These are phyloP conservation scores for Reticulitermes lucifugus DNA, from an alignment of 2,888 invertebrate genomes.

Conservation along the genomic window DNA sequence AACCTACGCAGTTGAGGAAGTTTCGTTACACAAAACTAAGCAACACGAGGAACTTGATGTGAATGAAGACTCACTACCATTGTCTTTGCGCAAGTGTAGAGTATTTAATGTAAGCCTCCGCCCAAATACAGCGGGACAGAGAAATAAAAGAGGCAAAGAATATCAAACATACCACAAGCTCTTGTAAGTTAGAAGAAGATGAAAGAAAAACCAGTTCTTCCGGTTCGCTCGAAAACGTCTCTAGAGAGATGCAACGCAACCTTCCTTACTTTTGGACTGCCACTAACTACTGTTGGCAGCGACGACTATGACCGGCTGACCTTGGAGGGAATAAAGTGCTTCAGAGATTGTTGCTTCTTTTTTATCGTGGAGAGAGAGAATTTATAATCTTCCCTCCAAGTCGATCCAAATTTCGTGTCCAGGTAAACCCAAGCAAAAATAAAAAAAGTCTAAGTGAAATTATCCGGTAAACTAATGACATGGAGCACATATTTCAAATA, in stretches of 20 bases:
- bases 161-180: constrained; percentile 39
- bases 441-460: too few species aligned
- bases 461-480: too few species aligned
- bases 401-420: too few species aligned
- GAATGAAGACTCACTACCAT: neutral
- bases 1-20: too few species aligned
- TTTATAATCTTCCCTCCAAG: too few species aligned
- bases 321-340: constrained; percentile 1
- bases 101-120: neutral
- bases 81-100: neutral
- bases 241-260: constrained; percentile 15
- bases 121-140: constrained; percentile 12
- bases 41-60: neutral
- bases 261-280: constrained; percentile 39
- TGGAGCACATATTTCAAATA: too few species aligned
- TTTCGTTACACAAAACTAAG: too few species aligned
- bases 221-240: constrained; percentile 14
- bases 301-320: constrained; percentile 28
- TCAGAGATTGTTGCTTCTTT: constrained; percentile 24
- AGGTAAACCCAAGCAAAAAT: too few species aligned
- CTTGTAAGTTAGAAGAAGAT: constrained; percentile 41
- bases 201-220: constrained; percentile 37
- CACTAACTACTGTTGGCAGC: constrained; percentile 8
- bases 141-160: constrained; percentile 5
- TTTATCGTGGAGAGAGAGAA: constrained; percentile 7